Base-by-base conservation (phyloP, 1,140 invertebrate species). In the Megalopta genalis region DNA sequence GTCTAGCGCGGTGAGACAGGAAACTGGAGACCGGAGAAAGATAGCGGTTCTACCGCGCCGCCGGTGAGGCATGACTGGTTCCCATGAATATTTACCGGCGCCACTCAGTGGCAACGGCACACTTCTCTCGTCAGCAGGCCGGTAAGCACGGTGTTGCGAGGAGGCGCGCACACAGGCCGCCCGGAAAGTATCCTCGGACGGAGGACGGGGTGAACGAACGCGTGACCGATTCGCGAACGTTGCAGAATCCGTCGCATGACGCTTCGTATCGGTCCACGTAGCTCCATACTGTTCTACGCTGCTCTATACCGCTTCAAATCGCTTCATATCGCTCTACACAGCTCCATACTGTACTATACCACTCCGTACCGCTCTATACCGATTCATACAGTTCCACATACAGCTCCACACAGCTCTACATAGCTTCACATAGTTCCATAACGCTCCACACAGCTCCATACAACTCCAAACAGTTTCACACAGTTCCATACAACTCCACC, bases 51-150 rank as follows among this genome's bases (percentile, higher is more conserved):
- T 6, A 21, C 54, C 21, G 54, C 57, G 42, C 54, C 49, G 63
- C 63, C 70, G 46, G 66, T 69, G 71, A 84, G n/a, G 63, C 68
- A 75, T 64, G 71, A 69, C 77, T 63, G 49, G 52, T 21, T 23
- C 32, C 67, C 75, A 87, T 87, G 86, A 87, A 87, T 87, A 87
- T 87, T 86, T 87, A 87, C 86, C 77, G 77, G 42, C 69, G 60
- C 65, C 69, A 77, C 82, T 81, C 82, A 83, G 72, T 79, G 63
- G 62, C 60, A 60, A 52, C 66, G 59, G 66, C 52, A 23, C 77
- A 77, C 82, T 84, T 84, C 77, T 71, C 83, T 70, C 82, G 59
- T 23, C 32, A 57, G 54, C 16, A 69, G 57, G 23, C 76, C 65
- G 49, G 60, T 82, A 71, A 71, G 68, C 70, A 63, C 54, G 69